Evolutionary conservation across 1,140 invertebrate genomes (phyloP).

Genomic region (Bradynema listronoti): DNA sequence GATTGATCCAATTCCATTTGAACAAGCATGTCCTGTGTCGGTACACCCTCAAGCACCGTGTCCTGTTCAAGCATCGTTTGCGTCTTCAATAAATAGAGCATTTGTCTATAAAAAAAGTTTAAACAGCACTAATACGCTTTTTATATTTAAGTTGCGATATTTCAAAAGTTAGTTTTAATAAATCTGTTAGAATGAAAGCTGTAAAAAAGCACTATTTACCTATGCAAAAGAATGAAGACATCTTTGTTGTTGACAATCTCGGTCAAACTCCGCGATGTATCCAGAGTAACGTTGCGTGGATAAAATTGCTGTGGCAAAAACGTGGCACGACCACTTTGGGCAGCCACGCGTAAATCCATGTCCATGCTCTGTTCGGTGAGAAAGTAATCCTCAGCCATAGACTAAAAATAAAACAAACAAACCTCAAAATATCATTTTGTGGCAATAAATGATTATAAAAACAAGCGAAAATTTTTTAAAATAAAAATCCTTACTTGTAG

Average conservation of each 20-base stretch:
- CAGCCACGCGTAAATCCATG: constrained; percentile 25
- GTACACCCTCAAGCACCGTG: constrained; percentile 24
- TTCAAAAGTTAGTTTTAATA: background rate
- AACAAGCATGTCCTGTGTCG: constrained; percentile 36
- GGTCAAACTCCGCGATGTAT: constrained; percentile 34
- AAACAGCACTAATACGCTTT: background rate
- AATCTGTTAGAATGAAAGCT: background rate
- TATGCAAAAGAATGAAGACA: constrained; percentile 28
- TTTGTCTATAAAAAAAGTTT: constrained; percentile 25
- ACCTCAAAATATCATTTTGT: background rate
- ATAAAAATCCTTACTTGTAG: constrained; percentile 16
- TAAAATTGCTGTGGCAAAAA: constrained; percentile 39
- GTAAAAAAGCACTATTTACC: constrained; percentile 21
- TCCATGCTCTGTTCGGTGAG: constrained; percentile 22
- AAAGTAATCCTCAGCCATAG: constrained; percentile 22
- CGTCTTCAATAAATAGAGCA: constrained; percentile 30
- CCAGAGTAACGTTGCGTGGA: constrained; percentile 19
- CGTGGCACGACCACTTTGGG: constrained; percentile 13
- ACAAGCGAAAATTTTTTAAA: background rate
- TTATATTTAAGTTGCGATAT: background rate
- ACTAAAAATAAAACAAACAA: constrained; percentile 2
- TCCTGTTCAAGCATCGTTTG: constrained; percentile 22
- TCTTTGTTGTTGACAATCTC: constrained; percentile 23
- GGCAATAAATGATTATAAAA: background rate
- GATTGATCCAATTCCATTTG: constrained; percentile 27